Conservation (phyloP, 2,113 vertebrate species). For the Saccopteryx bilineata region DNA sequence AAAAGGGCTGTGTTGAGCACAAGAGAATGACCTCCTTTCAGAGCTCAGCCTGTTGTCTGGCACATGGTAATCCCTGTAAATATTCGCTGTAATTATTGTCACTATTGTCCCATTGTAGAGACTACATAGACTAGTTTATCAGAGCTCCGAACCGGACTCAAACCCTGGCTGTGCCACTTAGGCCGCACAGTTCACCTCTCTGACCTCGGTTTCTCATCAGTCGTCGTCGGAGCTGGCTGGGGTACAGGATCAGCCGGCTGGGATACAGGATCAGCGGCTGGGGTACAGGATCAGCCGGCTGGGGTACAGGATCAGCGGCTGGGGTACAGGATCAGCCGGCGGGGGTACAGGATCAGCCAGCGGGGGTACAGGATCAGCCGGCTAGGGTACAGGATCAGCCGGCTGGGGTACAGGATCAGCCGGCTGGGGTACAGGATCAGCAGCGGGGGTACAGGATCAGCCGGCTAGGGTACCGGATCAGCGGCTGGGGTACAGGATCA, state of each 20-base stretch:
- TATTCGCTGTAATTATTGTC: not conserved
- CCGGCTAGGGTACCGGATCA: not conserved
- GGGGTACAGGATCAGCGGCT: not conserved
- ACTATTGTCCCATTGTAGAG: not conserved
- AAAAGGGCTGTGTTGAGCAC: not conserved
- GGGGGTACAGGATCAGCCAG: not conserved
- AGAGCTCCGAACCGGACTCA: not conserved
- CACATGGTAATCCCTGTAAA: not conserved
- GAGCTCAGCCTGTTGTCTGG: not conserved
- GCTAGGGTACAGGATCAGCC: accelerated
- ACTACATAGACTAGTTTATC: not conserved
- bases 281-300: not conserved
- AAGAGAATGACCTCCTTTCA: not conserved
- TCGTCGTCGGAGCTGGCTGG: accelerated
- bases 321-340: accelerated
- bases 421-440: not conserved
- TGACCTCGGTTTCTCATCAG: not conserved
- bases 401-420: not conserved
- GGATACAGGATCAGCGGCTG: not conserved
- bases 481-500: not conserved
- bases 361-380: accelerated
- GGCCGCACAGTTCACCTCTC: not conserved
- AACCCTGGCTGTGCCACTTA: not conserved
- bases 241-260: not conserved
- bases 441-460: not conserved